Conservation (phyloP, 2,797 vertebrate genomes). For the Acipenser ruthenus region DNA sequence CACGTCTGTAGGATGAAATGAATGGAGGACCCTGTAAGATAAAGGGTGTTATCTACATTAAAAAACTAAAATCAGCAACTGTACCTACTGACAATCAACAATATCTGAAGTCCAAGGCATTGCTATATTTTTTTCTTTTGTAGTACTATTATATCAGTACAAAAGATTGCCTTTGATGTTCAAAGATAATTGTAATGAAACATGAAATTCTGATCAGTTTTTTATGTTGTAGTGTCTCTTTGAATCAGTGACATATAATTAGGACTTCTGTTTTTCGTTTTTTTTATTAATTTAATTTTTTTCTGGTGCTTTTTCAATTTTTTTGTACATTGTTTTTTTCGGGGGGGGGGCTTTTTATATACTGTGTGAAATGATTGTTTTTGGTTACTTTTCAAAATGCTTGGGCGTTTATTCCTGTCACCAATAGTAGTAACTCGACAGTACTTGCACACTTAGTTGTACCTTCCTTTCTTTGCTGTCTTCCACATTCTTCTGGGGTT, state of each 20-base stretch:
- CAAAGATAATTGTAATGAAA: constrained; percentile 21
- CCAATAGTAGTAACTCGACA: too few species aligned
- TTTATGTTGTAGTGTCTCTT: not conserved
- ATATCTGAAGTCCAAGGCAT: constrained; percentile 38
- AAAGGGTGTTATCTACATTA: constrained; percentile 44
- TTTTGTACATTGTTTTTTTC: too few species aligned
- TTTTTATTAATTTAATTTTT: too few species aligned
- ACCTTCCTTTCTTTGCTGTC: too few species aligned
- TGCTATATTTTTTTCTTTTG: constrained; percentile 27
- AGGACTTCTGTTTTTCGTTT: too few species aligned
- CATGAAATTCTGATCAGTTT: constrained; percentile 19
- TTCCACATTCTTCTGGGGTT: too few species aligned
- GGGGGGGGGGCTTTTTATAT: too few species aligned
- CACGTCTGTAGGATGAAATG: constrained; percentile 67
- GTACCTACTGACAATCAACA: constrained; percentile 27
- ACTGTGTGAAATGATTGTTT: too few species aligned
- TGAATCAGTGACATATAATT: not conserved
- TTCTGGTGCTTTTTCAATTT: too few species aligned
- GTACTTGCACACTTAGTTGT: too few species aligned
- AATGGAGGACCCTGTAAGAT: constrained; percentile 46
- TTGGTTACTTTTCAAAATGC: too few species aligned
- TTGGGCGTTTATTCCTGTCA: too few species aligned
- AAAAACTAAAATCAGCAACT: constrained; percentile 24
- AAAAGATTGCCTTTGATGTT: constrained; percentile 27
- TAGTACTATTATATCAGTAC: constrained; percentile 31